Evolutionary conservation across 2,797 vertebrate genomes (phyloP).

Genomic region (Coendou prehensilis): DNA sequence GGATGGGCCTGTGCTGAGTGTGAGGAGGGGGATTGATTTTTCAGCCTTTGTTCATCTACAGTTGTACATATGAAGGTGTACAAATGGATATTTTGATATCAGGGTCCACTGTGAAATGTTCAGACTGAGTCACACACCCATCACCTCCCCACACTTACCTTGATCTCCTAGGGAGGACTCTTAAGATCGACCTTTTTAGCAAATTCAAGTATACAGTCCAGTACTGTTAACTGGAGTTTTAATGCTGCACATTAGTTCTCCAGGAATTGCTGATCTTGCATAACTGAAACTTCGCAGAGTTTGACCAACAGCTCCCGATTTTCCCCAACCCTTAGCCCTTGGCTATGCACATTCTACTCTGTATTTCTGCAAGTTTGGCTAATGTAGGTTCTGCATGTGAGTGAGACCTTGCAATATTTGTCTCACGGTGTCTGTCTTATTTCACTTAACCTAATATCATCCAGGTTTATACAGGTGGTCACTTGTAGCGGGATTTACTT

Average conservation of each 20-base stretch:
- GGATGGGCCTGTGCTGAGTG: neutral
- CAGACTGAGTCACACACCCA: too few relatives aligned
- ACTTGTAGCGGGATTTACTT: neutral
- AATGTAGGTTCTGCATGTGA: neutral
- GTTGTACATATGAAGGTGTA: neutral
- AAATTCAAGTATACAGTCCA: neutral
- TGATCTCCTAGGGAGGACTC: neutral
- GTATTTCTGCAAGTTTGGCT: neutral
- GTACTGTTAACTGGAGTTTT: neutral
- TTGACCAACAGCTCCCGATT: neutral
- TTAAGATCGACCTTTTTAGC: neutral
- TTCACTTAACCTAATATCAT: neutral
- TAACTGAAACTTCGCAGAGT: neutral
- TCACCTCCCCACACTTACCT: neutral
- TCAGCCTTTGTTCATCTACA: neutral
- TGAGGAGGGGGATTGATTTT: neutral
- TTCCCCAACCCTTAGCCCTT: neutral
- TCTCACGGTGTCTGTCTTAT: neutral
- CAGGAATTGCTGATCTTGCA: too few relatives aligned
- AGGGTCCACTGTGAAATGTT: neutral
- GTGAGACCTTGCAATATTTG: neutral
- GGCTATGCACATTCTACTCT: neutral
- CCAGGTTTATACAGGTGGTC: neutral
- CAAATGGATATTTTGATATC: neutral
- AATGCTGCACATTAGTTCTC: too few relatives aligned